phyloP scores from a whole-genome alignment of 2,113 vertebrate genomes.

The Genyomyrus donnyi region DNA sequence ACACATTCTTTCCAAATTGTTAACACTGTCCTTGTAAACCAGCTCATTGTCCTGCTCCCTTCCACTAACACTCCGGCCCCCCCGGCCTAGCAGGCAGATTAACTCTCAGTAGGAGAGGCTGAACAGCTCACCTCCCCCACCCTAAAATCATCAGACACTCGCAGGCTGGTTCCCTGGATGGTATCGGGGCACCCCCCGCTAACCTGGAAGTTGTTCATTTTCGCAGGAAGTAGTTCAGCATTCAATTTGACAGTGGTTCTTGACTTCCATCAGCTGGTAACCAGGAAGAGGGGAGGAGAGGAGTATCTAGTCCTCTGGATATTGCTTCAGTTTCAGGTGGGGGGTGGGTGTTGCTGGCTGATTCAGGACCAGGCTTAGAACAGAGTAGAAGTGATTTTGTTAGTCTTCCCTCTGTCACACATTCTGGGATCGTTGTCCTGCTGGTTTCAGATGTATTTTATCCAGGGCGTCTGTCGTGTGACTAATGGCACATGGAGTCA shows the following conservation, averaged over 20 bases:
- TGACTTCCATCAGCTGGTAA: background rate
- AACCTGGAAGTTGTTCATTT: background rate
- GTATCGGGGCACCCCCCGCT: background rate
- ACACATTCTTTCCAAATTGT: conserved; percentile 68
- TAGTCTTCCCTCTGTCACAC: background rate
- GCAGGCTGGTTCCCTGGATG: background rate
- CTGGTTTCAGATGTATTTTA: background rate
- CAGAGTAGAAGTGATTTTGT: background rate
- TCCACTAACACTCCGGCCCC: conserved; percentile 8
- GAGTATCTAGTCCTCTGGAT: background rate
- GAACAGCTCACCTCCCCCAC: background rate
- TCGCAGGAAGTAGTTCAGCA: background rate
- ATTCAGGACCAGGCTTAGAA: background rate
- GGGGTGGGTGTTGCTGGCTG: background rate
- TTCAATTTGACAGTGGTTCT: background rate
- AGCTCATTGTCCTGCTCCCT: conserved; percentile 12
- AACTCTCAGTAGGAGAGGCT: background rate
- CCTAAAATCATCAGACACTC: background rate
- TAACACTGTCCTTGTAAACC: conserved; percentile 38
- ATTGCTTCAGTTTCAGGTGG: background rate
- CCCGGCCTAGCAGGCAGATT: conserved; percentile 18
- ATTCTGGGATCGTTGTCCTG: background rate
- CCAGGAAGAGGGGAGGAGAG: background rate
- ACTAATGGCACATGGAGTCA: background rate
- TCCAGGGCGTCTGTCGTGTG: background rate